phyloP scores from a whole-genome alignment of 2,113 vertebrate species.

The Myiozetetes cayanensis region DNA sequence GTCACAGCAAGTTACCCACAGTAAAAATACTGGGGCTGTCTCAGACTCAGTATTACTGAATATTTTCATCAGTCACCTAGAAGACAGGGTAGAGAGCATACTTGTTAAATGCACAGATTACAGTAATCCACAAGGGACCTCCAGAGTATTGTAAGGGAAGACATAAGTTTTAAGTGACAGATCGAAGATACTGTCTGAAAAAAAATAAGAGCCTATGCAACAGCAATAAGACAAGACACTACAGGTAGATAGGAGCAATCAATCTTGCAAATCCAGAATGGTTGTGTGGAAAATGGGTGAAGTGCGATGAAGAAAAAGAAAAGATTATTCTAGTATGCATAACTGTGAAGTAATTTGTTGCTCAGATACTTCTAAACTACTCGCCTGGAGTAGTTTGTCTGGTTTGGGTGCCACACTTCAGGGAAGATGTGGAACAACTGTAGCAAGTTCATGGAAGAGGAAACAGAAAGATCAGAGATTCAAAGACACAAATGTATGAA shows the following conservation, averaged over 20 bases:
- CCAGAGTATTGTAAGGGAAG: neutral
- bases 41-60: neutral
- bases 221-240: neutral
- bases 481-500: neutral
- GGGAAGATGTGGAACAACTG: neutral
- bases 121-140: neutral
- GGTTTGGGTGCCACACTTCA: neutral
- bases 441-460: neutral
- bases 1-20: neutral
- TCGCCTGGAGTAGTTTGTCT: neutral
- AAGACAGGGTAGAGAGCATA: neutral
- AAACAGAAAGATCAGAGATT: neutral
- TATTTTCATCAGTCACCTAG: neutral
- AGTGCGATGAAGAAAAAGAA: neutral
- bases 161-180: neutral
- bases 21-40: neutral
- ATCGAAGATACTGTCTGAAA: neutral
- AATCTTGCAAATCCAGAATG: neutral
- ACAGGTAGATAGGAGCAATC: neutral
- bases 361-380: neutral
- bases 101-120: neutral
- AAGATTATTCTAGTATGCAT: neutral
- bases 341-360: neutral
- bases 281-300: neutral
- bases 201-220: neutral